Evolutionary conservation across 2,888 invertebrate species (phyloP), one percentile per base, ranked within the genome.

Genomic region (Ichneumon xanthorius): DNA sequence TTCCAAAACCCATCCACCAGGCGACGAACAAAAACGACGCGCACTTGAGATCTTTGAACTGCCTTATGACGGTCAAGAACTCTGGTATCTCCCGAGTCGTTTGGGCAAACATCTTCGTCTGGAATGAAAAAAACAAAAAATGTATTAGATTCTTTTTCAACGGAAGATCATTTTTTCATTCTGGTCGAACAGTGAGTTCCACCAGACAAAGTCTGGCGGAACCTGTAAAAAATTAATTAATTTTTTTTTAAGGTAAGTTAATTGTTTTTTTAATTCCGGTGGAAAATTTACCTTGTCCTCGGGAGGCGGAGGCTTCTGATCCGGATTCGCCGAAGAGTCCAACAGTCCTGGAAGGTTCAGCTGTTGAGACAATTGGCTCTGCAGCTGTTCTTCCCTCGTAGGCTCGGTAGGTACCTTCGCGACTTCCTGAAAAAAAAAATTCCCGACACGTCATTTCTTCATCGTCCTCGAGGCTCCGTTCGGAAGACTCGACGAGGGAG

Each of bases 1-100:
- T 99, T 78, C 99, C 99, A 93, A 99, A 98, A 79, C 99, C 99
- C 99, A 99, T 99, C 94, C 98, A 99, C 98, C 99, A 99, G 71
- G 99, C 98, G 48, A 99, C 98, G 93, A 99, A 98, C 71, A 99
- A 95, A 94, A 99, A 98, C 0, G 98, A 97, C 16, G 97, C 97
- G 88, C 98, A 98, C 93, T 98, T 98, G 79, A 98, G 94, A 93
- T 98, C 97, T 91, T 97, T 97, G 94, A 98, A 98, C 92, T 98
- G 97, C 87, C 97, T 96, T 89, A 99, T 95, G 76, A 99, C 98
- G 0, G 98, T 97, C 90, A 98, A 96, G 99, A 99, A 99, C 95
- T 99, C 98, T 6, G 98, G 98, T 94, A 99, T 96, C 94, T 98
- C 97, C 86, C 97, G 96, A 65, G 97, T 97, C 68, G 98, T 98